Conservation (phyloP, 35 echinoderm and acorn worm species). For the Apostichopus parvimensis region DNA sequence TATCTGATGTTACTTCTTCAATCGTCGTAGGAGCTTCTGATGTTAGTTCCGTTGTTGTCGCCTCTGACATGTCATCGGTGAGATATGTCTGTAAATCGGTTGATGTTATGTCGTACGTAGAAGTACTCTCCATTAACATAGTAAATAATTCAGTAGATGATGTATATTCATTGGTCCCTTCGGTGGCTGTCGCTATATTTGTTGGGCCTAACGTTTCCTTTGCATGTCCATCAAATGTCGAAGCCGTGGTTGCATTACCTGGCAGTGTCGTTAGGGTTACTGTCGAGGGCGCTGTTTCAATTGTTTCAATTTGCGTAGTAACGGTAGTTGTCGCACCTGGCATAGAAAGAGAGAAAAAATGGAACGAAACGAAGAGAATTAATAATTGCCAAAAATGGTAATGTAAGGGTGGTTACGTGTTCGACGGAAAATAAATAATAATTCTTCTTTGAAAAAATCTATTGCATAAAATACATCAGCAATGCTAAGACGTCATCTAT, state of each 20-base stretch:
- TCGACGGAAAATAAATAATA: too few species aligned
- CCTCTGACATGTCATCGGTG: neutral
- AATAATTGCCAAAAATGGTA: too few species aligned
- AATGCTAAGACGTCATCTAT: too few species aligned
- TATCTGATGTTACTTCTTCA: too few species aligned
- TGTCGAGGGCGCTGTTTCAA: constrained; percentile 12
- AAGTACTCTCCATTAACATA: constrained; percentile 7
- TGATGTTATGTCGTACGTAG: constrained; percentile 6
- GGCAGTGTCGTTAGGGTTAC: constrained; percentile 5
- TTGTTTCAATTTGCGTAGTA: constrained; percentile 14
- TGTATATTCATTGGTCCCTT: constrained; percentile 6
- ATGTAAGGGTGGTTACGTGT: too few species aligned
- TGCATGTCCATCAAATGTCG: neutral
- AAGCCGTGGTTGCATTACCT: constrained; percentile 12
- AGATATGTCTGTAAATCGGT: constrained; percentile 14
- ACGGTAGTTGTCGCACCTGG: neutral
- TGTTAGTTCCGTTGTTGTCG: neutral
- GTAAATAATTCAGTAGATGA: constrained; percentile 15
- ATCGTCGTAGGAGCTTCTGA: too few species aligned
- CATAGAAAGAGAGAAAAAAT: too few species aligned
- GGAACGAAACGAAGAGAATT: too few species aligned
- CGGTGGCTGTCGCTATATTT: constrained; percentile 12
- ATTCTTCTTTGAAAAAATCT: too few species aligned
- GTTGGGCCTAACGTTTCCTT: constrained; percentile 12
- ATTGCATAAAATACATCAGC: too few species aligned